Base-by-base conservation (phyloP, 2,888 invertebrate species). In the Ophion obscuratus region DNA sequence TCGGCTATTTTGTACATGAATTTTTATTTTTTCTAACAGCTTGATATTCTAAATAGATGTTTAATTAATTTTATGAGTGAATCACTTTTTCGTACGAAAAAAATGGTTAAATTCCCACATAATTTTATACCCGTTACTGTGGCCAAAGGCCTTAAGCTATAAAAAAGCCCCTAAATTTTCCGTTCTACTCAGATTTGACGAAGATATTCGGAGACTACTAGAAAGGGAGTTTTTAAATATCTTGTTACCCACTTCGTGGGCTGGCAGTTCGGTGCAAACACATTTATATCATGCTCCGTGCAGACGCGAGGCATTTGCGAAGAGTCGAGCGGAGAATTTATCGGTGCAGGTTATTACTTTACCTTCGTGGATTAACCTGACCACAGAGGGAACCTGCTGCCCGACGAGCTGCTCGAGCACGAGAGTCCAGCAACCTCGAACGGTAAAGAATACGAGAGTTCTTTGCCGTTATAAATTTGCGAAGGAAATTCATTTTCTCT, bases 381-480 rank as follows among this genome's bases (percentile, higher is more conserved):
- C 36, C 61, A 79, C 53, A 83, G 79, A 83, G 74, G 83, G 79
- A 78, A 75, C 83, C 70, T 73, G 24, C 24, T 70, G 20, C 40
- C 53, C 36, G 40, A 9, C 57, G 27, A 27, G 66, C 31, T 68
- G 68, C 40, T 61, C 40, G 20, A 62, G 70, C 20, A 31, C 10
- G 9, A n/a, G 6, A 61, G 44, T 53, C 3, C n/a, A 14, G 27
- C n/a, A 14, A 53, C 31, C 76, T 76, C 76, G 11, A n/a, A 31
- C 20, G 76, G 53, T 76, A 66, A 76, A 70, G n/a, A 70, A 27
- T 44, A 27, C 17, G 2, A 27, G n/a, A 27, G 20, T 0, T 40
- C 40, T 3, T 67, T 9, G 9, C 1, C 9, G 40, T 40, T 5
- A 67, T 20, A 10, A 40, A 20, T 67, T 44, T 5, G 9, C n/a